phyloP scores from a whole-genome alignment of 2,888 invertebrate species.

The Diloba caeruleocephala region DNA sequence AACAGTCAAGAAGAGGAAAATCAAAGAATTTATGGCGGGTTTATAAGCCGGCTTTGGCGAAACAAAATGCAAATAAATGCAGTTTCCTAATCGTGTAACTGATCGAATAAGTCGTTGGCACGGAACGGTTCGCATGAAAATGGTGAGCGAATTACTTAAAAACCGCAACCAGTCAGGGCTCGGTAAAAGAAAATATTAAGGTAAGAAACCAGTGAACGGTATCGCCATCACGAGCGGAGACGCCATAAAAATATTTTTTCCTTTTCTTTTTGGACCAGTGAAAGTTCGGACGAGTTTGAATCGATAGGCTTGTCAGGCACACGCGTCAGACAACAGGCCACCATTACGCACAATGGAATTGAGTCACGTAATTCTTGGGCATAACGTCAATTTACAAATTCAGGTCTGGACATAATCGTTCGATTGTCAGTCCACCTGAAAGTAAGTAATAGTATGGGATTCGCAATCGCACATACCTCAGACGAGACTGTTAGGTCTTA shows the following conservation, averaged over 20 bases:
- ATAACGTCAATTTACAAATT: constrained; percentile 53
- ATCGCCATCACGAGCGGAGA: constrained; percentile 63
- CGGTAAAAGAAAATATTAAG: constrained; percentile 41
- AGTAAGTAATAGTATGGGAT: too few relatives aligned
- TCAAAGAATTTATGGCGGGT: constrained; percentile 10
- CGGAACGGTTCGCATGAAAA: constrained; percentile 57
- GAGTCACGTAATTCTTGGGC: constrained; percentile 52
- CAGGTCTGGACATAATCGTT: too few relatives aligned
- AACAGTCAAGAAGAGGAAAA: not conserved
- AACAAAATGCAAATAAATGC: constrained; percentile 51
- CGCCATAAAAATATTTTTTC: constrained; percentile 58
- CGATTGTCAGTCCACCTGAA: too few relatives aligned
- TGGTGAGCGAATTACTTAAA: constrained; percentile 52
- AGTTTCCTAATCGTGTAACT: constrained; percentile 53
- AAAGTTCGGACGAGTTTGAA: constrained; percentile 71
- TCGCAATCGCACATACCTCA: too few relatives aligned
- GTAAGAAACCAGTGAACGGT: constrained; percentile 69
- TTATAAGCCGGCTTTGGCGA: constrained; percentile 5
- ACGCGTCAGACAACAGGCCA: constrained; percentile 60
- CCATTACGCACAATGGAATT: constrained; percentile 57
- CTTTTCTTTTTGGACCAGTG: constrained; percentile 68
- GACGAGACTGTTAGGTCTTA: too few relatives aligned
- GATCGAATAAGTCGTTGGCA: constrained; percentile 55
- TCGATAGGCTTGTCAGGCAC: constrained; percentile 52
- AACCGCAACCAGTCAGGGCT: constrained; percentile 54